Conservation (phyloP, 2,888 invertebrate genomes). For the Lasioglossum calceatum region DNA sequence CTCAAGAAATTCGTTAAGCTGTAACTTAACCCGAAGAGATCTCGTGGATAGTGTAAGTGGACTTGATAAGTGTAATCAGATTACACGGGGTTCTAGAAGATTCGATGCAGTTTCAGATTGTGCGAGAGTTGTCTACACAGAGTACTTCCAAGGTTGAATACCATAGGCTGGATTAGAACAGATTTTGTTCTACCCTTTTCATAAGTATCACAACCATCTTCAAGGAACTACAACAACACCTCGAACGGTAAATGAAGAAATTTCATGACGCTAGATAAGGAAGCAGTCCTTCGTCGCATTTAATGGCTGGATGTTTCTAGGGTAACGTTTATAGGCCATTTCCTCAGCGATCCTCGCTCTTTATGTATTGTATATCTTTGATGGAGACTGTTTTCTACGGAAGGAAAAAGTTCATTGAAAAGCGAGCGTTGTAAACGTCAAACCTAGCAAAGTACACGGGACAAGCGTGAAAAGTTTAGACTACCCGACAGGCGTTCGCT, state of each 20-base stretch:
- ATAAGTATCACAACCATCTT: neutral
- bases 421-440: neutral
- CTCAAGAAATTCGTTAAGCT: neutral
- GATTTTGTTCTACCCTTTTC: neutral
- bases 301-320: neutral
- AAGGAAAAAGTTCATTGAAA: neutral
- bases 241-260: neutral
- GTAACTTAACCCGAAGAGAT: neutral
- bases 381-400: neutral
- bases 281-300: neutral
- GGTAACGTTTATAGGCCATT: slow-evolving; percentile 6
- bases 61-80: neutral
- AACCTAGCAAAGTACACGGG: neutral
- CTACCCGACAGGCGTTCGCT: neutral
- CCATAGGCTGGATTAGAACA: neutral
- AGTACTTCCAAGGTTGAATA: neutral
- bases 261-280: neutral
- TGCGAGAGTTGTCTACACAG: neutral
- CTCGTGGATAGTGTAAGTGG: neutral
- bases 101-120: neutral
- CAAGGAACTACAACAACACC: neutral
- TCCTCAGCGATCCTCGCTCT: neutral
- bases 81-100: neutral
- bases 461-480: neutral
- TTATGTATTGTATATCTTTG: neutral